Evolutionary conservation across 2,888 invertebrate genomes (phyloP).

Genomic region (Amiota mariae): DNA sequence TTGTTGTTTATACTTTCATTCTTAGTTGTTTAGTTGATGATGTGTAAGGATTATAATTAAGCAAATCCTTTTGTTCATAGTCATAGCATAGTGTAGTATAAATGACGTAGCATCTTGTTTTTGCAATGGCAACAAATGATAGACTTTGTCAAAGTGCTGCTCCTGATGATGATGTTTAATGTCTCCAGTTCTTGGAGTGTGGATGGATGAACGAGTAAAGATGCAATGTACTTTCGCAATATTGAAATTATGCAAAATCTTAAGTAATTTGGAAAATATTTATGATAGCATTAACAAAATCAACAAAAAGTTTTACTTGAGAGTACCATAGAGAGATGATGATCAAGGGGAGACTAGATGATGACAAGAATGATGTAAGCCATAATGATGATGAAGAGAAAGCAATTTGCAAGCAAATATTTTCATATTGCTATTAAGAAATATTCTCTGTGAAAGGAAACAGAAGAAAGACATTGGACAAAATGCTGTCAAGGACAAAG

Average conservation of each 20-base stretch:
- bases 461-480: too few species aligned
- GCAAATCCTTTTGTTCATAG: conserved; percentile 15
- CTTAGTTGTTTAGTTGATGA: conserved; percentile 1
- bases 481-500: too few species aligned
- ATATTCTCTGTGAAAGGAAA: background rate
- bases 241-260: conserved; percentile 65
- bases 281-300: conserved; percentile 58
- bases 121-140: conserved; percentile 42
- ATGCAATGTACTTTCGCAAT: conserved; percentile 28
- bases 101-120: conserved; percentile 20
- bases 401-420: background rate
- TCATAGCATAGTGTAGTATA: background rate
- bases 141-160: conserved; percentile 54
- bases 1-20: background rate
- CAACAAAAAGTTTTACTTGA: conserved; percentile 16
- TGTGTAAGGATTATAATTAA: conserved; percentile 27
- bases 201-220: background rate
- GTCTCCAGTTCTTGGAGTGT: background rate
- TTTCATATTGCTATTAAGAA: background rate
- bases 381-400: background rate
- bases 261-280: conserved; percentile 61
- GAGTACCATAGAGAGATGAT: background rate
- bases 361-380: too few species aligned
- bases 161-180: conserved; percentile 10
- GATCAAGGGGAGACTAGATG: too few species aligned